Evolutionary conservation across 1,140 invertebrate genomes (phyloP), one percentile per base, ranked within the genome.

Genomic region (Platyura marginata): DNA sequence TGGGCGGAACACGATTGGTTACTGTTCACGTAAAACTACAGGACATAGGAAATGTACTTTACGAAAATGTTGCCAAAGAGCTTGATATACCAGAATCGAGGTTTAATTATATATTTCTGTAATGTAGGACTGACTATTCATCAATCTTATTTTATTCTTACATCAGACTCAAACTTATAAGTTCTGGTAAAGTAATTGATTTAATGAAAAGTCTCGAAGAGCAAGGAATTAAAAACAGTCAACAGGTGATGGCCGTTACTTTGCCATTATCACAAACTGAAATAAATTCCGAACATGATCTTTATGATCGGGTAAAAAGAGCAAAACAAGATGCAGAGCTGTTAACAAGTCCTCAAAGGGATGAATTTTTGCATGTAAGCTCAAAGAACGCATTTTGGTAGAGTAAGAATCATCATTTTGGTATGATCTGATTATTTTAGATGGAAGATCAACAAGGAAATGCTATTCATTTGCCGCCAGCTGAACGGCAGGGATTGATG

Each of bases 381-480:
- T 6, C 6, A 29, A 29, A 8, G 6, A 13, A 29, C 13, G 25
- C 22, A 18, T 45, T 39, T 37, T 38, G 39, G 44, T 33, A 48
- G 16, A n/a, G n/a, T n/a, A n/a, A n/a, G n/a, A n/a, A n/a, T n/a
- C n/a, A n/a, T n/a, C n/a, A n/a, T n/a, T n/a, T n/a, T n/a, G n/a
- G n/a, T n/a, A n/a, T n/a, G n/a, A n/a, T n/a, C n/a, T n/a, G n/a
- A 49, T 59, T 54, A 41, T 51, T 67, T 13, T 50, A 83, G 74
- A 66, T 85, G 46, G 77, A 82, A 53, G 80, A 87, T 59, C 83
- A 87, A 53, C 69, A 73, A 42, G 82, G 82, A 6, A 75, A 78
- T 54, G 54, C 72, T 2, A 59, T 87, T 2, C 63, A 76, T 22
- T 58, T 87, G 19, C 81, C 81, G 0, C 49, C 64, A 3, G 57